Evolutionary conservation across 2,888 invertebrate genomes (phyloP), one percentile per base, ranked within the genome.

Genomic region (Volucella bombylans): DNA sequence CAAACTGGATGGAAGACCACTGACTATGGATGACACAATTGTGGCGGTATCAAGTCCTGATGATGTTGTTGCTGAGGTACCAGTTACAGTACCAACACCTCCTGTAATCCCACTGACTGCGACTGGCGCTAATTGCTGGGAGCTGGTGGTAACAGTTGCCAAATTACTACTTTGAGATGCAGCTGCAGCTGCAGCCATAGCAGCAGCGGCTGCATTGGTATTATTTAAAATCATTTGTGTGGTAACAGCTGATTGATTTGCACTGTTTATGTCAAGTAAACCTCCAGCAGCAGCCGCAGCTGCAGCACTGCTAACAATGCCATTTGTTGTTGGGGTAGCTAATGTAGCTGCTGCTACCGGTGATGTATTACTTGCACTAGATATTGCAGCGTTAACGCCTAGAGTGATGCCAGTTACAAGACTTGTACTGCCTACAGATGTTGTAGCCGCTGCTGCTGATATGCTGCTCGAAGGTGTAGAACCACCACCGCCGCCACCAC

Each of bases 401-500:
- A 86, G 68, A 49, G 72, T 86, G 38, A 82, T 86, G 68, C 86
- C 82, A 50, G 77, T 85, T 23, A 81, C 81, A 39, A 85, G 85
- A 71, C 81, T 85, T 76, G 85, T 85, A 57, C 77, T 85, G 79
- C 83, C 83, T 8, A 80, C 86, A 8, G 87, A 82, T 39, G 82
- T 77, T 49, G 87, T 55, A 47, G 86, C 80, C 31, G 31, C 31
- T 72, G 86, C 82, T 62, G 76, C 87, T 73, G 87, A 82, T 87
- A 87, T 88, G 65, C 85, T 80, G 55, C 86, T 71, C 61, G 78
- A 69, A 23, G 86, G 82, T 76, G 88, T 86, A 11, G 86, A 79
- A 45, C 86, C 80, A 65, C 87, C 88, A 38, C 88, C 88, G 88
- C 90, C 88, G 90, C 92, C 86, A 89, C 91, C 87, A 90, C 92